A percentile compares a stretch with the other conserved stretches of the same genome.
Evolutionary conservation across 2,113 vertebrate genomes (phyloP).

Genomic region (Stegostoma tigrinum): DNA sequence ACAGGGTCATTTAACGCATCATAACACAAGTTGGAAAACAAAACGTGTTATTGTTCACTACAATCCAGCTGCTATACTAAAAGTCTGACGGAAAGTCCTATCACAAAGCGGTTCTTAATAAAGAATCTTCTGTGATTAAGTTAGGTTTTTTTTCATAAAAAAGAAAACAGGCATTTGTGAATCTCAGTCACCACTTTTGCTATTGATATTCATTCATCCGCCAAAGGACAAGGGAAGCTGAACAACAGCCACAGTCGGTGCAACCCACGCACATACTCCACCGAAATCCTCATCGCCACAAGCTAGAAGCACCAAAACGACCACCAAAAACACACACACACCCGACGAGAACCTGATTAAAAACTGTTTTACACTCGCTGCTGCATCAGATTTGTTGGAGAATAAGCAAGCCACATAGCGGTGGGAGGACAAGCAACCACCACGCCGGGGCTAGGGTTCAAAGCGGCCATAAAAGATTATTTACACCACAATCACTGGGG

Average conservation of each 20-base stretch:
- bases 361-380: slow-evolving; percentile 1
- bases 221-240: not conserved
- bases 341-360: not conserved
- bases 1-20: not conserved
- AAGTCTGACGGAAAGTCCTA: not conserved
- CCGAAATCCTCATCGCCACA: not conserved
- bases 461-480: not conserved
- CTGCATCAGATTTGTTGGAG: not conserved
- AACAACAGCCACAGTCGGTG: not conserved
- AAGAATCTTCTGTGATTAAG: not conserved
- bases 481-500: not conserved
- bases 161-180: not conserved
- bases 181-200: not conserved
- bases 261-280: not conserved
- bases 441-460: not conserved
- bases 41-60: not conserved
- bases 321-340: not conserved
- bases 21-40: not conserved
- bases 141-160: not conserved
- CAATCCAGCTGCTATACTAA: not conserved
- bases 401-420: not conserved
- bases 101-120: not conserved
- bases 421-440: not conserved
- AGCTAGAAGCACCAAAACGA: not conserved
- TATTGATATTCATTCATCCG: not conserved